A percentile compares a stretch with the other conserved stretches of the same genome.
Evolutionary conservation across 1,140 invertebrate species (phyloP).

Genomic region (Drosophila nebulosa): DNA sequence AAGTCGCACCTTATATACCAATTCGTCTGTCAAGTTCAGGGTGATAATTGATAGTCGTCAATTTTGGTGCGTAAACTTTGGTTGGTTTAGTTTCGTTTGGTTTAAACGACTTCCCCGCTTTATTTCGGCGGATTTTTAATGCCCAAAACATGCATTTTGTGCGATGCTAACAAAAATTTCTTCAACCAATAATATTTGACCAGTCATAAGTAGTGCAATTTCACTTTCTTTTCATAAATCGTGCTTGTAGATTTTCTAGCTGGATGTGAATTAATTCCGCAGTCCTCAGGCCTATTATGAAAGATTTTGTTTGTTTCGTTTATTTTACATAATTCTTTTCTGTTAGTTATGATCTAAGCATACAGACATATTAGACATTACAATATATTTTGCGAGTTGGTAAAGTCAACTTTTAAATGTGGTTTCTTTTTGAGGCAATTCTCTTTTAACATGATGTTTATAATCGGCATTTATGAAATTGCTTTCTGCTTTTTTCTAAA

Average conservation of each 20-base stretch:
- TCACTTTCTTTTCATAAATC: conserved; percentile 65
- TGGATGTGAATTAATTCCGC: neutral
- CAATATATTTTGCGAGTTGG: no score
- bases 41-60: conserved; percentile 65
- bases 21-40: conserved; percentile 44
- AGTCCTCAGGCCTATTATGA: neutral
- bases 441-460: no score
- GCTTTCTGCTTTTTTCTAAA: no score
- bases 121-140: conserved; percentile 43
- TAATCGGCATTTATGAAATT: no score
- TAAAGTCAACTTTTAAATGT: no score
- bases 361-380: no score
- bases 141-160: conserved; percentile 61
- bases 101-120: conserved; percentile 14
- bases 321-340: neutral
- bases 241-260: conserved; percentile 48
- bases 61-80: conserved; percentile 58
- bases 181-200: conserved; percentile 21
- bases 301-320: neutral
- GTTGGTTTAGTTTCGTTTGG: conserved; percentile 53
- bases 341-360: no score
- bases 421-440: no score
- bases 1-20: conserved; percentile 50
- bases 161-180: conserved; percentile 62
- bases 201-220: conserved; percentile 55